These are phyloP conservation scores for Priapulus caudatus DNA, from an alignment of 2,888 invertebrate species.

Conservation along the genomic window DNA sequence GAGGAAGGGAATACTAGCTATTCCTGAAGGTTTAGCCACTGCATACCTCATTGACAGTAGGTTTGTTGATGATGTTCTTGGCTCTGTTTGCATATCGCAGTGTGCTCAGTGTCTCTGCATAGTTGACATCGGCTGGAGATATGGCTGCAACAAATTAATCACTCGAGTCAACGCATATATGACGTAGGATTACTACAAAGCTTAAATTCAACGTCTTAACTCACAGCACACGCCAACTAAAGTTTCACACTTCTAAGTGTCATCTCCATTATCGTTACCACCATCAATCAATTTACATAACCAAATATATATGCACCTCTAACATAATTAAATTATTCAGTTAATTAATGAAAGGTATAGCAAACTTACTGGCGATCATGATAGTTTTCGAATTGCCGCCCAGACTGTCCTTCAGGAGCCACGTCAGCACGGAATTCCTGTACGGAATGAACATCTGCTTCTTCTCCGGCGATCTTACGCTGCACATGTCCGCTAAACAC, in stretches of 20 bases:
- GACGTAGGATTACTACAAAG: not conserved
- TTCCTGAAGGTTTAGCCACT: too few species aligned
- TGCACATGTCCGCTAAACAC: too few species aligned
- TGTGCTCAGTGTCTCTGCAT: slow-evolving; percentile 72
- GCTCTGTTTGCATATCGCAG: slow-evolving; percentile 75
- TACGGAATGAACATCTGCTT: slow-evolving; percentile 55
- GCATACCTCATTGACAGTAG: slow-evolving; percentile 63
- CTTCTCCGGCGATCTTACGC: not conserved
- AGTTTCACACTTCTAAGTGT: not conserved
- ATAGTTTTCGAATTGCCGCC: slow-evolving; percentile 83
- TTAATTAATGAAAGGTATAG: slow-evolving; percentile 5
- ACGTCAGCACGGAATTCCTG: slow-evolving; percentile 73
- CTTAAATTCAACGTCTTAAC: not conserved
- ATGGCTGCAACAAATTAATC: slow-evolving; percentile 37
- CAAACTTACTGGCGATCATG: slow-evolving; percentile 58
- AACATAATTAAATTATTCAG: not conserved
- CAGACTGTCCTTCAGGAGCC: slow-evolving; percentile 73
- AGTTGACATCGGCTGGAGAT: slow-evolving; percentile 70
- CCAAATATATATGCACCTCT: not conserved
- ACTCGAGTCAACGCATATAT: not conserved
- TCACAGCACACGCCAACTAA: not conserved
- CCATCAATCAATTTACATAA: not conserved
- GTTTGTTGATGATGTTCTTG: slow-evolving; percentile 80
- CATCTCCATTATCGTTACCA: not conserved
- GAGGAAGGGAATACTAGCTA: too few species aligned